These are phyloP conservation scores for Ormyrus labotus DNA, from an alignment of 2,888 invertebrate species.

Conservation along the genomic window DNA sequence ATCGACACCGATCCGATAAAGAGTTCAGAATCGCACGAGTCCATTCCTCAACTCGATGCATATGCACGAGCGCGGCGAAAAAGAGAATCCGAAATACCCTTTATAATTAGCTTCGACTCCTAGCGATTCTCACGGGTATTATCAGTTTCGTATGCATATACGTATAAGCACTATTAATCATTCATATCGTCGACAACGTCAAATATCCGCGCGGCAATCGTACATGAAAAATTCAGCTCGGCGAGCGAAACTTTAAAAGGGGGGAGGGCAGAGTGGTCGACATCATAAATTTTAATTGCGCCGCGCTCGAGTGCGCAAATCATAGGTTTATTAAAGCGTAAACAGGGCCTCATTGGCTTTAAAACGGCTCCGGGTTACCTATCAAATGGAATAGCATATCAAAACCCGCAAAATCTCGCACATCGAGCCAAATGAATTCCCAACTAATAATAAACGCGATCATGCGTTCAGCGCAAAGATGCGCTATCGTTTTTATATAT, in stretches of 20 bases:
- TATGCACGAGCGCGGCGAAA: neutral
- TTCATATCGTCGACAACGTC: neutral
- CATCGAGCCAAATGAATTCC: neutral
- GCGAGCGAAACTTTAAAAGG: no score
- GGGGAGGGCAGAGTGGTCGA: no score
- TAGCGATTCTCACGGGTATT: constrained; percentile 15
- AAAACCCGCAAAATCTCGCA: constrained; percentile 20
- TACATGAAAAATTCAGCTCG: constrained; percentile 8
- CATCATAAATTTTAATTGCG: constrained; percentile 29
- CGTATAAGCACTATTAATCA: neutral
- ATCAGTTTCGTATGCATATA: constrained; percentile 10
- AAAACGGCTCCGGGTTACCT: neutral
- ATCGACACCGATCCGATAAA: neutral
- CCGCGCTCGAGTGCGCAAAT: neutral
- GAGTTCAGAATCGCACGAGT: constrained; percentile 1
- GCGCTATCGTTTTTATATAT: no score
- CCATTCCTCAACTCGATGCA: no score
- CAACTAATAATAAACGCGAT: no score
- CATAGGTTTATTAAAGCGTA: constrained; percentile 24
- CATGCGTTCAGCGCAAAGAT: no score
- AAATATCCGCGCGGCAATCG: neutral
- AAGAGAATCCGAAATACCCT: constrained; percentile 31
- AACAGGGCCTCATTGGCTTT: neutral
- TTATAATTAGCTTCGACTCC: constrained; percentile 12
- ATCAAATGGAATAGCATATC: constrained; percentile 41